These are phyloP conservation scores for Cerceris rybyensis DNA, from an alignment of 2,888 invertebrate genomes.

Conservation along the genomic window DNA sequence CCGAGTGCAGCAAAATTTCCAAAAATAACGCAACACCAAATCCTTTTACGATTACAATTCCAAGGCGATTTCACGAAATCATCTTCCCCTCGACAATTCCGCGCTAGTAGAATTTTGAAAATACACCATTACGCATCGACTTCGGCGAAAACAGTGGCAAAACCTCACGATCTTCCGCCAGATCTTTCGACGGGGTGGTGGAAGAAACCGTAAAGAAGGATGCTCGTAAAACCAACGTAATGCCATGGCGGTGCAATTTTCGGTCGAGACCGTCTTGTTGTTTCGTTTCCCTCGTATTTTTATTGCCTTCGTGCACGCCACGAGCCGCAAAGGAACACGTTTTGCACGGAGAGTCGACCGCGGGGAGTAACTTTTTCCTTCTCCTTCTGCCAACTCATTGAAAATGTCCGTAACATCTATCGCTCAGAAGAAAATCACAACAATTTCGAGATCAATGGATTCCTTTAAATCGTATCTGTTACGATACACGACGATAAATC, in stretches of 20 bases:
- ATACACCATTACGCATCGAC: slow-evolving; percentile 9
- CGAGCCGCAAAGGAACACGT: not conserved
- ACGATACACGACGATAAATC: too few relatives aligned
- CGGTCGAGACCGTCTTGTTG: slow-evolving; percentile 17
- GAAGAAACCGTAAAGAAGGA: slow-evolving; percentile 42
- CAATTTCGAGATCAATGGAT: too few relatives aligned
- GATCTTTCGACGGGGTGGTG: not conserved
- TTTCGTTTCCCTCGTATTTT: slow-evolving; percentile 25
- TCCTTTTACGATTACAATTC: slow-evolving; percentile 33
- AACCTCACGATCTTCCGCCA: not conserved
- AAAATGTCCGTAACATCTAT: too few relatives aligned
- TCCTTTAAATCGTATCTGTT: too few relatives aligned
- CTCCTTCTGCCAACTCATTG: not conserved
- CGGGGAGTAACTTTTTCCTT: not conserved
- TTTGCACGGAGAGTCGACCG: too few relatives aligned
- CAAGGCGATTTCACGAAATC: slow-evolving; percentile 48
- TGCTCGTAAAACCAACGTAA: slow-evolving; percentile 37
- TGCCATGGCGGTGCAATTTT: slow-evolving; percentile 19
- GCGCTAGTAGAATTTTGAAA: slow-evolving; percentile 31
- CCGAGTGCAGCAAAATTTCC: not conserved
- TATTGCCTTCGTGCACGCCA: slow-evolving; percentile 7
- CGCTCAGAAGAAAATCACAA: too few relatives aligned
- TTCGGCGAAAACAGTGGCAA: too few relatives aligned
- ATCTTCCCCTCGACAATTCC: slow-evolving; percentile 37
- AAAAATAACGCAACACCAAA: slow-evolving; percentile 17